A percentile compares a stretch with the other conserved stretches of the same genome.
Conservation (phyloP, 2,888 invertebrate genomes). For the Agonum fuliginosum region DNA sequence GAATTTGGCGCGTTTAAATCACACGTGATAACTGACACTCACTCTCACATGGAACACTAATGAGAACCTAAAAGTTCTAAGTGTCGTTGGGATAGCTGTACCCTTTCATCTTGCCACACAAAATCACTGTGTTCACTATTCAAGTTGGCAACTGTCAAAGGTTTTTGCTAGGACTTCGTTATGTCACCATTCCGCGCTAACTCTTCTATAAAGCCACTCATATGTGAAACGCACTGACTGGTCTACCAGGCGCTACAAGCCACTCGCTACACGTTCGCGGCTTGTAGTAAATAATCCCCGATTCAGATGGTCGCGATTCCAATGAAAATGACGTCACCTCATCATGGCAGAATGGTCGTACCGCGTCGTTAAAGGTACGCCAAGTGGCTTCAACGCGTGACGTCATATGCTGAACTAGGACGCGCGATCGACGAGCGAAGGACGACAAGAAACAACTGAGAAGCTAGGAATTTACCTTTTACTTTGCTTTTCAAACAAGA, state of each 20-base stretch:
- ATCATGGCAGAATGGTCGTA: constrained; percentile 39
- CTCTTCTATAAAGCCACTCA: no score
- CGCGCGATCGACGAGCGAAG: not conserved
- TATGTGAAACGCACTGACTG: not conserved
- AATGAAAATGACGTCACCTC: constrained; percentile 55
- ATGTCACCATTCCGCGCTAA: constrained; percentile 49
- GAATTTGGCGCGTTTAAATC: constrained; percentile 1
- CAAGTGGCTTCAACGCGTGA: not conserved
- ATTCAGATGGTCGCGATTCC: constrained; percentile 56
- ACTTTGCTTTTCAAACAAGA: not conserved
- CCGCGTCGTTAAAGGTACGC: constrained; percentile 35
- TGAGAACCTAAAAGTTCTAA: not conserved
- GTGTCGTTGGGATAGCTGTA: constrained; percentile 48
- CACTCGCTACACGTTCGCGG: constrained; percentile 45
- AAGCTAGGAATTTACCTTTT: no score
- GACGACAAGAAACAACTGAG: not conserved
- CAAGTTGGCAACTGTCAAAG: constrained; percentile 1
- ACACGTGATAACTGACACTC: not conserved
- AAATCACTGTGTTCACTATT: constrained; percentile 32
- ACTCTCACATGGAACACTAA: not conserved
- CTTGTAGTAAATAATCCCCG: constrained; percentile 56
- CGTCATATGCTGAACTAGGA: constrained; percentile 12
- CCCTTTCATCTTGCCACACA: constrained; percentile 32
- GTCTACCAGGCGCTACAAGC: constrained; percentile 13
- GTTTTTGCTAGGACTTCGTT: constrained; percentile 34